These are phyloP conservation scores for Girardinus metallicus DNA, from an alignment of 2,797 vertebrate genomes.

Conservation along the genomic window DNA sequence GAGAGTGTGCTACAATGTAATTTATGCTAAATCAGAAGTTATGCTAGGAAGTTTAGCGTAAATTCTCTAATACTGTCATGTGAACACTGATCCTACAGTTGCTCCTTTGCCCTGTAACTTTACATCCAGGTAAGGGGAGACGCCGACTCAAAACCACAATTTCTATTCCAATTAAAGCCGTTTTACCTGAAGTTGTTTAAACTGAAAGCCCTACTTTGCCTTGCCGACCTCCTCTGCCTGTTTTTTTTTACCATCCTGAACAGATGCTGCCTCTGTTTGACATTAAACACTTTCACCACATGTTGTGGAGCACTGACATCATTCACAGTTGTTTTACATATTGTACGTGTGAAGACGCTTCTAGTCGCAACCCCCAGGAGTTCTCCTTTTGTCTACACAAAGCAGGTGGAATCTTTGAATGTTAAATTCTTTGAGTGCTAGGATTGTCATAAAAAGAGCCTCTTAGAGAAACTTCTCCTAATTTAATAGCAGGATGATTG, in stretches of 20 bases:
- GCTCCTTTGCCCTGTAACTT: not conserved
- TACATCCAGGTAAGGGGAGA: not conserved
- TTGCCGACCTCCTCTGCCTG: not conserved
- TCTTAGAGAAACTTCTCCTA: not conserved
- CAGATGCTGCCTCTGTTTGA: slow-evolving; percentile 2
- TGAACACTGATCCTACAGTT: no score
- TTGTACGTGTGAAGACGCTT: not conserved
- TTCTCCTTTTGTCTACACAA: not conserved
- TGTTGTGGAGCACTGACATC: slow-evolving; percentile 1
- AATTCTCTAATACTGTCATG: not conserved
- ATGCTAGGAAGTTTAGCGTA: not conserved
- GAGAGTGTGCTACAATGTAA: no score
- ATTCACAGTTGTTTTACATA: not conserved
- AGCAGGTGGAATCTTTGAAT: not conserved
- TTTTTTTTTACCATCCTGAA: not conserved
- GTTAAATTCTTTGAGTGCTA: not conserved
- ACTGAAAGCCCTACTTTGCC: not conserved
- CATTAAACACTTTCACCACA: not conserved
- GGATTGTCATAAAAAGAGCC: not conserved
- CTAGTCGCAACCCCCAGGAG: not conserved
- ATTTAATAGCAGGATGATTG: not conserved
- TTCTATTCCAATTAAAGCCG: not conserved
- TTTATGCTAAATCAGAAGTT: no score
- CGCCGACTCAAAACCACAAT: not conserved
- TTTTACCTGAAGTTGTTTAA: not conserved